phyloP scores from a whole-genome alignment of 2,113 vertebrate species.

The Ptyas mucosa region DNA sequence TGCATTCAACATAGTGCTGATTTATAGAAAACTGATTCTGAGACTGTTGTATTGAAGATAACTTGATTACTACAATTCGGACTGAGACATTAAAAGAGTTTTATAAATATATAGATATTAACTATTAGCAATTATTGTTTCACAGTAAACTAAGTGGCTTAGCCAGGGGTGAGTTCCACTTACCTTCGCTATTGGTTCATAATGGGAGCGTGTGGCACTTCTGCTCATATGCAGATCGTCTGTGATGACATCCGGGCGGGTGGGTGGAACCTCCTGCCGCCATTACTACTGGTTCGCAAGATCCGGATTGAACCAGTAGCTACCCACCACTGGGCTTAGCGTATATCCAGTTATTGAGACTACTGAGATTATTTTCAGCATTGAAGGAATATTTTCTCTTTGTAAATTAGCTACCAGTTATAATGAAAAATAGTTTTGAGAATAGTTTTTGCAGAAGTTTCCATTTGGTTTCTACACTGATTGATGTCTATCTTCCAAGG shows the following conservation, averaged over 20 bases:
- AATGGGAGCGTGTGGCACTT: no score
- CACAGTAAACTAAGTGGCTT: not conserved
- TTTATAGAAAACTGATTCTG: not conserved
- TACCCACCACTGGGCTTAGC: not conserved
- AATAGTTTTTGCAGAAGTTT: not conserved
- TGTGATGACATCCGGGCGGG: no score
- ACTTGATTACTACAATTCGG: not conserved
- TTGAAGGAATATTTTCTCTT: not conserved
- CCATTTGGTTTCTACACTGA: not conserved
- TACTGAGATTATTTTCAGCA: not conserved
- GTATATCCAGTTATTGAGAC: not conserved
- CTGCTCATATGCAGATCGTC: no score
- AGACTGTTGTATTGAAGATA: not conserved
- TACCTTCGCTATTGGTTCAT: no score
- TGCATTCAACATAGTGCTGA: not conserved
- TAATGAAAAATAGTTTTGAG: not conserved
- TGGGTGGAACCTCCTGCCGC: no score
- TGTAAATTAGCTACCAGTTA: not conserved
- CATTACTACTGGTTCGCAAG: no score
- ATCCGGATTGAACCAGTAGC: no score
- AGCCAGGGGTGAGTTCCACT: no score
- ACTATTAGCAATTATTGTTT: not conserved
- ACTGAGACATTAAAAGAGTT: not conserved
- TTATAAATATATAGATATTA: not conserved
- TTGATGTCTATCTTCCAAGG: not conserved